A percentile compares a stretch with the other conserved stretches of the same genome.
phyloP scores from a whole-genome alignment of 2,797 vertebrate species.

The Natrix natrix region DNA sequence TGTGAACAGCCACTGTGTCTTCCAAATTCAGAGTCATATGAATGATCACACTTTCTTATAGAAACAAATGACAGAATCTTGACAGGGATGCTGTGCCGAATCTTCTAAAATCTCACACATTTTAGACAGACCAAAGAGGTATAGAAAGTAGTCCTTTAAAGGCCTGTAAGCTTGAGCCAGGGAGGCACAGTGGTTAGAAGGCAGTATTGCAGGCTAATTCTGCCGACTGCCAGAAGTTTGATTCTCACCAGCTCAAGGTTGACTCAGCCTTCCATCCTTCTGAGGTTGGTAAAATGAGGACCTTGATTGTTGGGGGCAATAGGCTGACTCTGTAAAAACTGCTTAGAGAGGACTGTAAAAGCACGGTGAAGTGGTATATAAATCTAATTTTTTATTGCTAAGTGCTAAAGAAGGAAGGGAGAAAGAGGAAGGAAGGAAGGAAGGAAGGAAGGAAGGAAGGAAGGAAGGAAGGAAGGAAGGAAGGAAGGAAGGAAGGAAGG shows the following conservation, averaged over 20 bases:
- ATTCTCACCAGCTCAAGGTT: neutral
- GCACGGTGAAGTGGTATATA: neutral
- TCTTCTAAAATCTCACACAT: neutral
- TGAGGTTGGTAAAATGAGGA: neutral
- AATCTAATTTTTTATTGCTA: too few species aligned
- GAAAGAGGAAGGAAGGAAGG: too few species aligned
- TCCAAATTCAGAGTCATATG: neutral
- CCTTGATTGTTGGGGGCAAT: neutral
- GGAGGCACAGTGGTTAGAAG: too few species aligned
- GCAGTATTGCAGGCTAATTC: too few species aligned
- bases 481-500: too few species aligned
- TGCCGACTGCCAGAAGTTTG: neutral
- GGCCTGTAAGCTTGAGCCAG: neutral
- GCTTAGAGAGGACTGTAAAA: fast-evolving
- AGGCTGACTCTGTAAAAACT: neutral
- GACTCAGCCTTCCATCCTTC: neutral
- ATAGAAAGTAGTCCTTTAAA: neutral
- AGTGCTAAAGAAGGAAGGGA: too few species aligned
- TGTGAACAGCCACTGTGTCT: neutral
- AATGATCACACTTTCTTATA: neutral
- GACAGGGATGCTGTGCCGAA: neutral
- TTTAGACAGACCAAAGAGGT: neutral
- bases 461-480: too few species aligned
- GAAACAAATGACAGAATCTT: neutral
- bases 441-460: too few species aligned